These are phyloP conservation scores for Rapana venosa DNA, from an alignment of 2,888 invertebrate genomes.

Conservation along the genomic window DNA sequence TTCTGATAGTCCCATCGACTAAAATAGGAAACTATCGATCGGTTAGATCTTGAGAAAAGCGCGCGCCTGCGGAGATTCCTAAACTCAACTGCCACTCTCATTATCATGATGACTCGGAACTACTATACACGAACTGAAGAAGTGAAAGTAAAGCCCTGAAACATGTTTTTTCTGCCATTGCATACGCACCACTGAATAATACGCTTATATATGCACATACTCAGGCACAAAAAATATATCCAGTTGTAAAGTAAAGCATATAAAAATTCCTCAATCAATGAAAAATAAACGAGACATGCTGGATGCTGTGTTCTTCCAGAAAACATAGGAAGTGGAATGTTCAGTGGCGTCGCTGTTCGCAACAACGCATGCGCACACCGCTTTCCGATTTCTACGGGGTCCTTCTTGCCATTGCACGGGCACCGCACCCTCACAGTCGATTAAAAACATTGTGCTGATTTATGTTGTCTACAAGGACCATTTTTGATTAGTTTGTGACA, in stretches of 20 bases:
- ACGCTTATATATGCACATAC: neutral
- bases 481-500: constrained; percentile 40
- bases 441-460: constrained; percentile 45
- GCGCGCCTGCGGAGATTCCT: no score
- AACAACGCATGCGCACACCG: constrained; percentile 42
- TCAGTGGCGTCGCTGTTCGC: constrained; percentile 45
- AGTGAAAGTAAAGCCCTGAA: no score
- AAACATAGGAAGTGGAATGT: neutral
- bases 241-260: neutral
- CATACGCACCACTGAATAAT: neutral
- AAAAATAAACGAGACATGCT: neutral
- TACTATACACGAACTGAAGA: no score
- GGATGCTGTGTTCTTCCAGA: neutral
- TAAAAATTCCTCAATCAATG: neutral
- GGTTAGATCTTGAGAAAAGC: no score
- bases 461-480: constrained; percentile 42
- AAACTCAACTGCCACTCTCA: no score
- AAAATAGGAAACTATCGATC: no score
- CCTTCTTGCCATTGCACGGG: constrained; percentile 41
- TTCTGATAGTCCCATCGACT: no score
- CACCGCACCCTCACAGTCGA: constrained; percentile 47
- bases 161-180: no score
- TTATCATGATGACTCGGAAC: no score
- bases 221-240: neutral
- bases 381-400: constrained; percentile 46